Evolutionary conservation across 1,140 invertebrate species (phyloP).

Genomic region (Phthorimaea operculella): DNA sequence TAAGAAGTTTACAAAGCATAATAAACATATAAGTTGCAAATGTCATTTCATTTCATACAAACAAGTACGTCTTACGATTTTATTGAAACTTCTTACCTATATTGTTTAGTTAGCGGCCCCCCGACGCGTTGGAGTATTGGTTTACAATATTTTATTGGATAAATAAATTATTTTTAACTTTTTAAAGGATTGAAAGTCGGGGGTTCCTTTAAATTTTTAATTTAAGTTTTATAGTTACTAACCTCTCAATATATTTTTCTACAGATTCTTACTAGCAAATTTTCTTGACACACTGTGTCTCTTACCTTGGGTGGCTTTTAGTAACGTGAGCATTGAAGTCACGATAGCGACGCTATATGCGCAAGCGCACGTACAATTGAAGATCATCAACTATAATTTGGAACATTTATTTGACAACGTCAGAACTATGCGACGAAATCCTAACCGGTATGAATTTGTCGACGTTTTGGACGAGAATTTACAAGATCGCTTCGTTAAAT

Average conservation of each 20-base stretch:
- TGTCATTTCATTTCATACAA: no score
- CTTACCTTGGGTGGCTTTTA: slow-evolving; percentile 14
- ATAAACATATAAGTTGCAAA: no score
- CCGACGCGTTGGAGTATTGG: no score
- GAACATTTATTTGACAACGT: slow-evolving; percentile 17
- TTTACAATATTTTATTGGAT: no score
- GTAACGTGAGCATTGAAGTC: slow-evolving; percentile 16
- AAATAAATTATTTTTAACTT: no score
- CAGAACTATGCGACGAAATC: not conserved
- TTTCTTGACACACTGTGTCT: slow-evolving; percentile 5
- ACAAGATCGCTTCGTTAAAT: slow-evolving; percentile 10
- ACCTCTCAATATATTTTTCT: not conserved
- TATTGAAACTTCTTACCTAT: no score
- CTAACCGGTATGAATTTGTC: slow-evolving; percentile 7
- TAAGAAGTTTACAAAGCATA: no score
- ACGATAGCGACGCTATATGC: slow-evolving; percentile 16
- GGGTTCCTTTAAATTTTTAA: no score
- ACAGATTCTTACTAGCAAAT: slow-evolving; percentile 11
- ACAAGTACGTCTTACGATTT: no score
- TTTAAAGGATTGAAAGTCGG: no score
- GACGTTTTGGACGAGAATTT: slow-evolving; percentile 8
- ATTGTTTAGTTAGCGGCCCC: no score
- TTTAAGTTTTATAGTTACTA: not conserved
- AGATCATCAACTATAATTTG: slow-evolving; percentile 23
- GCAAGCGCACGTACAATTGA: slow-evolving; percentile 17